phyloP scores from a whole-genome alignment of 1,140 invertebrate genomes.

The Notospermus geniculatus region DNA sequence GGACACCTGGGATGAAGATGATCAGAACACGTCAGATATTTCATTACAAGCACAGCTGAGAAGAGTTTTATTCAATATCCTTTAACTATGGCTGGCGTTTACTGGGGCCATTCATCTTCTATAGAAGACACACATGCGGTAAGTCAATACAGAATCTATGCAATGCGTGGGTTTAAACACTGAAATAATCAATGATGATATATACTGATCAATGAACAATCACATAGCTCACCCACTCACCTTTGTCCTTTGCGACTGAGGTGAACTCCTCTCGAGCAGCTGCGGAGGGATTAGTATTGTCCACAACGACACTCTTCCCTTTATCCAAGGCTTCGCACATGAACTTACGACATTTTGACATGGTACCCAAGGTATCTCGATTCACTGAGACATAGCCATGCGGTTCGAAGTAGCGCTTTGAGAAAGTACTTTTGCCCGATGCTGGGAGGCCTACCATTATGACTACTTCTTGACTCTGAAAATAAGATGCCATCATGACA shows the following conservation, averaged over 20 bases:
- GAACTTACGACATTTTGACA: constrained; percentile 71
- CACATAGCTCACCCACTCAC: constrained; percentile 22
- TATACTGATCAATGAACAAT: too few species aligned
- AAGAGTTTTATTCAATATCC: too few species aligned
- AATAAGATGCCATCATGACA: too few species aligned
- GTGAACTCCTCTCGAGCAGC: constrained; percentile 70
- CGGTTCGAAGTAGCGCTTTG: constrained; percentile 64
- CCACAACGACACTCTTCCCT: constrained; percentile 78
- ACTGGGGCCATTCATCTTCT: too few species aligned
- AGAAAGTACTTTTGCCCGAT: constrained; percentile 81
- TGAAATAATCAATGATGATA: too few species aligned
- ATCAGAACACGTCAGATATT: too few species aligned
- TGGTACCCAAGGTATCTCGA: constrained; percentile 77
- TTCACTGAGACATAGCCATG: constrained; percentile 76
- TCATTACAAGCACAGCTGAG: too few species aligned
- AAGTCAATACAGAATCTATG: too few species aligned
- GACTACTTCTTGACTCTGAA: constrained; percentile 60
- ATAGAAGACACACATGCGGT: too few species aligned
- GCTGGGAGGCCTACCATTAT: constrained; percentile 84
- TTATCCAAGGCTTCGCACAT: constrained; percentile 55
- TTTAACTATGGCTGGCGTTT: too few species aligned
- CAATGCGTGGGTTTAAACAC: too few species aligned
- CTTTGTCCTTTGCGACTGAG: constrained; percentile 65
- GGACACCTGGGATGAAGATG: constrained; percentile 54
- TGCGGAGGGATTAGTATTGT: constrained; percentile 87